phyloP scores from a whole-genome alignment of 1,140 invertebrate species.

The fruit fly (Drosophila melanogaster) region Release_6_plus_ISO1_MT NT_037436.4:7450001-7450500 shows the following conservation, averaged over 20 bases:
- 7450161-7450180: conserved; percentile 60
- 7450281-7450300: conserved; percentile 52
- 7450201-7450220: conserved; percentile 72
- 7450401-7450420: conserved; percentile 62
- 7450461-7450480: conserved; percentile 66
- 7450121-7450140: conserved; percentile 77
- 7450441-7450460: conserved; percentile 79
- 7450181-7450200: conserved; percentile 73
- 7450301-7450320: conserved; percentile 45
- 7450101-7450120: conserved; percentile 67
- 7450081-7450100: conserved; percentile 63
- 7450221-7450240: conserved; percentile 77
- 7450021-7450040: conserved; percentile 82
- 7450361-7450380: conserved; percentile 74
- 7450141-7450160: conserved; percentile 52
- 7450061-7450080: conserved; percentile 71
- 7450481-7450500: conserved; percentile 63
- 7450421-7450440: conserved; percentile 71
- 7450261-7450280: conserved; percentile 79
- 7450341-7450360: conserved; percentile 81
- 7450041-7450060: conserved; percentile 81
- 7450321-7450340: conserved; percentile 52
- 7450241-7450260: conserved; percentile 82
- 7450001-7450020: conserved; percentile 82
- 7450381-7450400: conserved; percentile 77